Evolutionary conservation across 1,140 invertebrate genomes (phyloP).

Genomic region (Sweltsa coloradensis): DNA sequence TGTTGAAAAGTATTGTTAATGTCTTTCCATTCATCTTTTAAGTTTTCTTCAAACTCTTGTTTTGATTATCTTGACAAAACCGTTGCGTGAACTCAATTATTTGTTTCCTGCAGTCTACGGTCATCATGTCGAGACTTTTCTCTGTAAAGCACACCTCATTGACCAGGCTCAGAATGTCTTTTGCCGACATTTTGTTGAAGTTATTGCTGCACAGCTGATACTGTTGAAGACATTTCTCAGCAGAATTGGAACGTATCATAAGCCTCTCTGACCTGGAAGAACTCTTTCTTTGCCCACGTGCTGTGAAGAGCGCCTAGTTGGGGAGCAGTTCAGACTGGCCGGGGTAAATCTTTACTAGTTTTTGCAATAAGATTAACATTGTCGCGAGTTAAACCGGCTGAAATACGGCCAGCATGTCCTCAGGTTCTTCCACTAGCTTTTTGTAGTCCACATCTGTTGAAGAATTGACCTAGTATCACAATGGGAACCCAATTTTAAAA

Average conservation of each 20-base stretch:
- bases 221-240: constrained; percentile 6
- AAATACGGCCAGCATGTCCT: constrained; percentile 8
- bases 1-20: background rate
- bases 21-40: constrained; percentile 5
- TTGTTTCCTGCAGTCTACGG: background rate
- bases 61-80: background rate
- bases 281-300: constrained; percentile 10
- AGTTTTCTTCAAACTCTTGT: background rate
- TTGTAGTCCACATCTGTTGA: constrained; percentile 15
- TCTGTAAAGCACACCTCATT: constrained; percentile 6
- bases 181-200: constrained; percentile 7
- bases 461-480: background rate
- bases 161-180: background rate
- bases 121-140: background rate
- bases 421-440: constrained; percentile 3
- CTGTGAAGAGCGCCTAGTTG: constrained; percentile 7
- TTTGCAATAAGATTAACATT: constrained; percentile 11
- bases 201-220: background rate
- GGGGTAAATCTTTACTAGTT: constrained; percentile 14
- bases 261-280: constrained; percentile 8
- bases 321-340: background rate
- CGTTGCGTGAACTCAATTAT: background rate
- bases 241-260: too few species aligned
- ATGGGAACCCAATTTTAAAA: too few species aligned
- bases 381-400: constrained; percentile 8